Base-by-base conservation (phyloP, 2,113 vertebrate genomes). In the Pollachius pollachius region DNA sequence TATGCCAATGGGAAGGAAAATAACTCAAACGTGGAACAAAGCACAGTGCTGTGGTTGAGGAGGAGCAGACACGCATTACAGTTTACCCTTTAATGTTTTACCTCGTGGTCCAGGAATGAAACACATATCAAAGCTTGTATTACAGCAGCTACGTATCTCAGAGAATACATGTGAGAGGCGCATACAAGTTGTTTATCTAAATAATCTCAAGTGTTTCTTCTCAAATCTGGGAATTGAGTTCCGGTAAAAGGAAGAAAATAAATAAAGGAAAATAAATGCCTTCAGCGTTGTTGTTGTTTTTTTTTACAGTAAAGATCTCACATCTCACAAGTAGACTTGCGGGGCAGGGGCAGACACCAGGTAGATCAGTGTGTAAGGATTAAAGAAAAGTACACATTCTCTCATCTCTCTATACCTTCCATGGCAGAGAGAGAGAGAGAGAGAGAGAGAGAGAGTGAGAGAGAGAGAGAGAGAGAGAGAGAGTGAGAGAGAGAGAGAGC, bases 41-140 rank as follows among this genome's bases (percentile, higher is more conserved):
- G 75, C 48, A 77, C 52, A 56, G 25, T 15, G 61, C 81, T 74
- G 17, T n/a, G 34, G 68, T 74, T 82, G 62, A 76, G 48, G 68
- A 27, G 27, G 27, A 27, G 4, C 27, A 27, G 27, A 27, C 27
- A 57, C 72, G 23, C 41, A 71, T 54, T 30, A 79, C 68, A 75
- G 54, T 71, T 18, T n/a, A 79, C 56, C 60, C 68, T 76, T 84
- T 77, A 68, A 72, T 79, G 81, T 81, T 84, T 72, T 73, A 75
- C 80, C 77, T 85, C 37, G 37, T 41, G 71, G 65, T 79, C 68
- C 66, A 79, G 76, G 61, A 70, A 70, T 77, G 64, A 81, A 80
- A 68, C 59, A 68, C 13, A 19, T 71, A 77, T 87, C 75, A 87
- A 87, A 87, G 73, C 71, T 54, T 30, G 25, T 54, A 52, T 62